Conservation (phyloP, 2,113 vertebrate species). For the Lontra canadensis region DNA sequence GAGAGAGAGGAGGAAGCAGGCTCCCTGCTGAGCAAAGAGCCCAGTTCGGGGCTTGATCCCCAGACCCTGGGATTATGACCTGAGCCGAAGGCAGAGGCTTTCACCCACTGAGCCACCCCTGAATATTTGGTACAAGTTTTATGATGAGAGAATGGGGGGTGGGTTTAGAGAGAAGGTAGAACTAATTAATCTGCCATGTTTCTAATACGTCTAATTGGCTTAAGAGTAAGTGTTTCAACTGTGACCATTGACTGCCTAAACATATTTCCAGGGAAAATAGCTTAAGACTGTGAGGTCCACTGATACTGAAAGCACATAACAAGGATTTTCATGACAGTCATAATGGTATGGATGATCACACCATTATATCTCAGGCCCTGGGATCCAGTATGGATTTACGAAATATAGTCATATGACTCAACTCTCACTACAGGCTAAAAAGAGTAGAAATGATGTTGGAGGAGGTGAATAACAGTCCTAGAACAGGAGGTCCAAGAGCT, state of each 20-base stretch:
- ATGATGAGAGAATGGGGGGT: not conserved
- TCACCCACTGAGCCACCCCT: not conserved
- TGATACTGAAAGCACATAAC: not conserved
- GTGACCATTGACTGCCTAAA: not conserved
- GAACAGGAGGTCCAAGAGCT: not conserved
- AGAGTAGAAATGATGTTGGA: not conserved
- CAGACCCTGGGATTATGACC: no score
- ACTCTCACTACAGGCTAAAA: not conserved
- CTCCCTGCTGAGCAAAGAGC: no score
- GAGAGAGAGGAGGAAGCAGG: no score
- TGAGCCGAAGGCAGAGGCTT: no score
- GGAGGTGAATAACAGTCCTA: not conserved
- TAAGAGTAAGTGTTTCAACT: not conserved
- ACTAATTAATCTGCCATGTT: conserved; percentile 29
- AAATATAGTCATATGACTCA: not conserved
- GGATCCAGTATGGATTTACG: not conserved
- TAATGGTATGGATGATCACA: not conserved
- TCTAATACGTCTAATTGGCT: not conserved
- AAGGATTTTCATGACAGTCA: not conserved
- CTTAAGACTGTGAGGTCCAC: not conserved
- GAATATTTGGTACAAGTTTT: not conserved
- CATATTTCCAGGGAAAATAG: not conserved
- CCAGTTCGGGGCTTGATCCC: no score
- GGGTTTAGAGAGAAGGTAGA: not conserved
- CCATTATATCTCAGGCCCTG: not conserved